phyloP scores from a whole-genome alignment of 2,113 vertebrate species.

The Rhinopomastus cyanomelas region DNA sequence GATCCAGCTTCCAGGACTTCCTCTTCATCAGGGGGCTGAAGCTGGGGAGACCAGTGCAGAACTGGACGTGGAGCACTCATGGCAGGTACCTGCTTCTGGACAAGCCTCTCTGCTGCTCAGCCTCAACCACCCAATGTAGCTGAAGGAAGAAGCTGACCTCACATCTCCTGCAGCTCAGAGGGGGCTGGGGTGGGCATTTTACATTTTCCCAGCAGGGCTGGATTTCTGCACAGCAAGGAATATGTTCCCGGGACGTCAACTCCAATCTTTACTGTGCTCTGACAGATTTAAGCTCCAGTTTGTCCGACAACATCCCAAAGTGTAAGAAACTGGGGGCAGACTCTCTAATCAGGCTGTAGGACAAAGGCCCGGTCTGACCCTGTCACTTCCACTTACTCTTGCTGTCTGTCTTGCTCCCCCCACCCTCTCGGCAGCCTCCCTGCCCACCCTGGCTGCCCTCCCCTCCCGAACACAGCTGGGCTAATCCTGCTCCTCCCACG shows the following conservation, averaged over 20 bases:
- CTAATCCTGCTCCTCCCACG: conserved; percentile 87
- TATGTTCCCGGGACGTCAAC: conserved; percentile 77
- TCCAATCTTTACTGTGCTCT: conserved; percentile 76
- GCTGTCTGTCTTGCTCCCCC: conserved; percentile 83
- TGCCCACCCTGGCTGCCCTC: conserved; percentile 73
- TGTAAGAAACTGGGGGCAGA: conserved; percentile 91
- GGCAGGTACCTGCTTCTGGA: not conserved
- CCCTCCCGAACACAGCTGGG: conserved; percentile 76
- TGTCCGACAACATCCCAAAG: conserved; percentile 94
- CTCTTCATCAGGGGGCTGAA: not conserved
- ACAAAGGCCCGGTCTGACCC: conserved; percentile 95
- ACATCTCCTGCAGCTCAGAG: conserved; percentile 12
- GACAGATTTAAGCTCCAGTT: conserved; percentile 89
- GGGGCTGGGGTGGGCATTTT: conserved; percentile 48
- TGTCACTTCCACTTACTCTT: conserved; percentile 94
- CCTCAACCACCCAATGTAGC: not conserved
- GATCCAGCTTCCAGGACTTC: not conserved
- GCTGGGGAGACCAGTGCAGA: not conserved
- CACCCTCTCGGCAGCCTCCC: conserved; percentile 75
- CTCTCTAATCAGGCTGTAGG: conserved; percentile 93
- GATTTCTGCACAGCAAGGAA: conserved; percentile 77
- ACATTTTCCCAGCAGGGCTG: conserved; percentile 74
- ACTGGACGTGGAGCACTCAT: not conserved
- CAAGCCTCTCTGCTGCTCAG: not conserved
- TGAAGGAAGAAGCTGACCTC: conserved; percentile 17